Percentiles rank a stretch among this genome's conserved stretches.
phyloP scores from a whole-genome alignment of 1,140 invertebrate species.

The Apis dorsata region DNA sequence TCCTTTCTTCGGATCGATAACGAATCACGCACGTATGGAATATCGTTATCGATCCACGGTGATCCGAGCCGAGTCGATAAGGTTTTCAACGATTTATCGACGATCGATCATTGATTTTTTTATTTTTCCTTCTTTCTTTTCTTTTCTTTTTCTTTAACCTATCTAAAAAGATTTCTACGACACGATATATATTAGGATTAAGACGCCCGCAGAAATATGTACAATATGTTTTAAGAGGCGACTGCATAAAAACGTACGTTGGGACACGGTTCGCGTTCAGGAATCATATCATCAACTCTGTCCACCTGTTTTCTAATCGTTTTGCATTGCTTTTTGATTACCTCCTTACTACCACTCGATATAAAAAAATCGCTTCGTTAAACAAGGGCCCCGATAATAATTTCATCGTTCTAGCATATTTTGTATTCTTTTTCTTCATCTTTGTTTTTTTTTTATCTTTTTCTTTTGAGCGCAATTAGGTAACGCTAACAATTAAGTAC shows the following conservation, averaged over 20 bases:
- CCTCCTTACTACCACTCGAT: constrained; percentile 1
- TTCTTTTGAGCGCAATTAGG: constrained; percentile 11
- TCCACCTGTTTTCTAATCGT: neutral
- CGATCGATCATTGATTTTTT: constrained; percentile 36
- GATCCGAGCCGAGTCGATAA: constrained; percentile 39
- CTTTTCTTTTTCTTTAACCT: constrained; percentile 4
- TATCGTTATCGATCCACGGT: constrained; percentile 3
- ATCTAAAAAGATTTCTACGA: constrained; percentile 53
- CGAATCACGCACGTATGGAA: neutral
- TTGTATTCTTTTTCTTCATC: too few relatives aligned
- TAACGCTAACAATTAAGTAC: constrained; percentile 24
- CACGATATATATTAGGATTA: constrained; percentile 49
- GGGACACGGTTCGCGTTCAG: constrained; percentile 46
- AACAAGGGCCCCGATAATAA: constrained; percentile 21
- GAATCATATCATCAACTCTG: constrained; percentile 12
- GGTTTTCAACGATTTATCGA: constrained; percentile 20
- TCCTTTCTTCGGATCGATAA: neutral
- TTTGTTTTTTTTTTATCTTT: neutral
- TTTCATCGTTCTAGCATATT: constrained; percentile 15
- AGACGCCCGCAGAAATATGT: constrained; percentile 45
- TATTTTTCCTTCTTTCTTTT: constrained; percentile 2
- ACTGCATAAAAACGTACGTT: constrained; percentile 39
- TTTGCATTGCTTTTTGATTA: constrained; percentile 35
- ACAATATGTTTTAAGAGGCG: constrained; percentile 45
- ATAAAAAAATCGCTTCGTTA: constrained; percentile 18